A percentile compares a stretch with the other conserved stretches of the same genome.
Evolutionary conservation across 2,113 vertebrate species (phyloP).

Genomic region (Cyanoramphus novaezelandiae): DNA sequence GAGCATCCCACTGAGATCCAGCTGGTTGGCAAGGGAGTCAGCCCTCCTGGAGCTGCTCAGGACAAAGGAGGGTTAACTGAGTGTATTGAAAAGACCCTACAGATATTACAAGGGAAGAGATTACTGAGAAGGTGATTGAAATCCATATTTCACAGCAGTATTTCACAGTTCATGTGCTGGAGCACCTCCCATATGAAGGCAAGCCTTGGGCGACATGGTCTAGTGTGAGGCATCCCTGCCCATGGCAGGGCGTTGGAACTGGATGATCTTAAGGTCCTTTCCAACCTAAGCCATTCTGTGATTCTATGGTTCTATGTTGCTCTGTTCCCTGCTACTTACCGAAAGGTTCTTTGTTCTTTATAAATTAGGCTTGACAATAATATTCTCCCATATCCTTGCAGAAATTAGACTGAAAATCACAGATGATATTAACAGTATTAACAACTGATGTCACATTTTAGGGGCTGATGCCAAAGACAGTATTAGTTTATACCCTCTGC

Average conservation of each 20-base stretch:
- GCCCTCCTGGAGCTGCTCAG: neutral
- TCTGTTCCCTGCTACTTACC: neutral
- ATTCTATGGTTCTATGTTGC: neutral
- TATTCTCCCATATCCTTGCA: neutral
- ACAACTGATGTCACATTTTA: neutral
- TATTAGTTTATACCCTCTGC: neutral
- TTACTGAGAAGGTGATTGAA: neutral
- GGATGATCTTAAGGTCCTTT: neutral
- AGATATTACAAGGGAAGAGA: neutral
- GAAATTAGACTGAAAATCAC: constrained; percentile 1
- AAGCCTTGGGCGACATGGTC: neutral
- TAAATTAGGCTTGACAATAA: neutral
- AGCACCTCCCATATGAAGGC: neutral
- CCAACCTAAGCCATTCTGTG: neutral
- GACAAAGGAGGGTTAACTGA: neutral
- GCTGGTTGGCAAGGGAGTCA: neutral
- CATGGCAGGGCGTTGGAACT: neutral
- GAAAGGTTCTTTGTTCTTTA: neutral
- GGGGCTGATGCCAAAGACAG: neutral
- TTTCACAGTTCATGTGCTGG: neutral
- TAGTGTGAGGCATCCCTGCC: neutral
- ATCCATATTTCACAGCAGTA: neutral
- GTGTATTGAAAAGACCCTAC: neutral
- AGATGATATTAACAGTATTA: neutral
- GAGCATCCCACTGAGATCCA: neutral